Evolutionary conservation across 2,113 vertebrate species (phyloP).

Genomic region (Lynx canadensis): DNA sequence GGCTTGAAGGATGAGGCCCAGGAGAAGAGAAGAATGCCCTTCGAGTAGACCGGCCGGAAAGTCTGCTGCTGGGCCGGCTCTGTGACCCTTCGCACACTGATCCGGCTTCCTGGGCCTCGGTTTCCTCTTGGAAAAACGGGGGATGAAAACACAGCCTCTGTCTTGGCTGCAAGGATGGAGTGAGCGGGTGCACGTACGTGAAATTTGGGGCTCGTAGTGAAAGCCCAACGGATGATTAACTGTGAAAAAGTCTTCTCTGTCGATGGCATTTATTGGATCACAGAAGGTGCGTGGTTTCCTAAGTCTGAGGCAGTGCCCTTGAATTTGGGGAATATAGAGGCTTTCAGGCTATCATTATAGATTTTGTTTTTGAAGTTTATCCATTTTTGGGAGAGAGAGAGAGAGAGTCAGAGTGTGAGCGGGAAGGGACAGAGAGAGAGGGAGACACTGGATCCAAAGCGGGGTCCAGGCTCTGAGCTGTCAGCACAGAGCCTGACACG

Average conservation of each 20-base stretch:
- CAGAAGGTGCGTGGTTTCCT: not conserved
- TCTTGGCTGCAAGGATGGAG: not conserved
- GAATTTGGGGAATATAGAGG: not conserved
- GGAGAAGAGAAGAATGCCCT: not conserved
- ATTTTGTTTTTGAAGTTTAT: too few species aligned
- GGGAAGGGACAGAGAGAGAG: too few species aligned
- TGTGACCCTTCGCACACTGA: not conserved
- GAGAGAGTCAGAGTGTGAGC: too few species aligned
- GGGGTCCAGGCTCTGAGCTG: too few species aligned
- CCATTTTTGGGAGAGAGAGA: too few species aligned
- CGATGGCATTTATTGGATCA: not conserved
- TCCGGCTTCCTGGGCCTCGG: rapidly evolving
- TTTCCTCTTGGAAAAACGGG: not conserved
- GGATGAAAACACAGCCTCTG: rapidly evolving
- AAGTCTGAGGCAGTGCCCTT: not conserved
- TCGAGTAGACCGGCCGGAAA: not conserved
- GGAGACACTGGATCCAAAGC: too few species aligned
- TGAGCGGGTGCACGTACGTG: rapidly evolving
- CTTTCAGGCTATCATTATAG: not conserved
- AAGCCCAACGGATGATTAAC: not conserved
- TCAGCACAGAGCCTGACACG: too few species aligned
- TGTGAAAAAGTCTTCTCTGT: not conserved
- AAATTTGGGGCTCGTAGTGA: not conserved
- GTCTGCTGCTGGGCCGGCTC: rapidly evolving
- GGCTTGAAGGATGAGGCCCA: not conserved